Evolutionary conservation across 2,797 vertebrate genomes (phyloP), one percentile per base, ranked within the genome.

Genomic region (Micrastur ruficollis): DNA sequence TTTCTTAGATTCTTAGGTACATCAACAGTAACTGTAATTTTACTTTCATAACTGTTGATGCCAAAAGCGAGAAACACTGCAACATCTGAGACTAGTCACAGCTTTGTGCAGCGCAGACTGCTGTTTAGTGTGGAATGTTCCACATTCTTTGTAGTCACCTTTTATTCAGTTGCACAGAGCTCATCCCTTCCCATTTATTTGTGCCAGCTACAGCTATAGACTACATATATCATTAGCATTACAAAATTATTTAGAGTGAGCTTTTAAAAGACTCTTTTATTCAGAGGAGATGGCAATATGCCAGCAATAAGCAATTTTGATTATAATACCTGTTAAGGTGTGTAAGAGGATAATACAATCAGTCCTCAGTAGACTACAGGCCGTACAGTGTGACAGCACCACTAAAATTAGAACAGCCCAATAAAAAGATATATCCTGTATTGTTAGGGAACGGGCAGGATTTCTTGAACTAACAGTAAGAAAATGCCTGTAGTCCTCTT

Each of bases 21-120:
- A 58, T 25, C 26, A 52, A 22, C 25, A 19, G 36, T 42, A 72
- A 44, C 34, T 63, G 22, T 36, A 85, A 71, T 21, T 71, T 18
- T 42, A 46, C 1, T 1, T 82, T 50, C 40, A 26, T 40, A 50
- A 68, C 32, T 21, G 26, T 32, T 0, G 0, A 29, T 58, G 38
- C 34, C 49, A 56, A 87, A 93, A 87, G 6, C 27, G 9, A 63
- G 15, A 34, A 78, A 56, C 3, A 18, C 11, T 76, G n/a, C 1
- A 9, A 32, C 47, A 68, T 42, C 22, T 68, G 14, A 27, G 15
- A 31, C 23, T 75, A 61, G 25, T 67, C 46, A 72, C 46, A 72
- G 40, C 65, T 92, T 61, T 74, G 13, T 72, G 63, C 34, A 66
- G 14, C 8, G 3, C 22, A 67, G 42, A 52, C 17, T 80, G 13